Evolutionary conservation across 2,888 invertebrate species (phyloP).

Genomic region (Acanthosoma haemorrhoidale): DNA sequence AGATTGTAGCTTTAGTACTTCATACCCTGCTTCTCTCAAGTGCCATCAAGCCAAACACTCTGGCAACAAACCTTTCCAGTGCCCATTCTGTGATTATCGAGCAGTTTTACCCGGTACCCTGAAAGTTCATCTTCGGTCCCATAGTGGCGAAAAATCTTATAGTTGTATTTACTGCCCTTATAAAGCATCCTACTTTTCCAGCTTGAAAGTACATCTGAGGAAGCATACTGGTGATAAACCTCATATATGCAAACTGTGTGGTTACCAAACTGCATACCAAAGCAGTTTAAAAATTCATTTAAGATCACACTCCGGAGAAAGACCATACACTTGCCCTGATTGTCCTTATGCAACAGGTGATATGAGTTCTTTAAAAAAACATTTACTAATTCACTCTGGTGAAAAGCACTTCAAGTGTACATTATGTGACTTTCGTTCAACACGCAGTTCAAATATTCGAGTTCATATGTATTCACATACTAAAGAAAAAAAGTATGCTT

Average conservation of each 20-base stretch:
- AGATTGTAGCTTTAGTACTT: constrained; percentile 14
- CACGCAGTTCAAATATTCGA: background rate
- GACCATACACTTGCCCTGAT: constrained; percentile 9
- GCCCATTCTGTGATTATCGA: constrained; percentile 5
- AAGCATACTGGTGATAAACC: constrained; percentile 25
- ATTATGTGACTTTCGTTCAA: constrained; percentile 5
- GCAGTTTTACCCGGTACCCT: constrained; percentile 14
- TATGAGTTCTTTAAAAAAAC: background rate
- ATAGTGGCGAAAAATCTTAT: constrained; percentile 15
- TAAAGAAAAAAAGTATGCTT: constrained; percentile 21
- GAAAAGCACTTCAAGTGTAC: constrained; percentile 13
- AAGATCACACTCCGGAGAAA: constrained; percentile 24
- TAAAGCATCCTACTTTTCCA: constrained; percentile 9
- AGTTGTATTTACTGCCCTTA: constrained; percentile 14
- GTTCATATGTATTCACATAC: constrained; percentile 23
- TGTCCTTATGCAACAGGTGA: constrained; percentile 1
- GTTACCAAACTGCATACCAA: constrained; percentile 8
- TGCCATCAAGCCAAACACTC: constrained; percentile 16
- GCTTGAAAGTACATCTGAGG: constrained; percentile 13
- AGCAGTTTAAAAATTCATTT: constrained; percentile 15
- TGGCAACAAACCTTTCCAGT: constrained; percentile 12
- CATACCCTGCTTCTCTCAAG: background rate
- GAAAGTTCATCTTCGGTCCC: constrained; percentile 4
- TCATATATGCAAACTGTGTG: constrained; percentile 15
- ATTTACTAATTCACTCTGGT: background rate